Conservation (phyloP, 2,888 invertebrate genomes). For the Epinotia nisella region DNA sequence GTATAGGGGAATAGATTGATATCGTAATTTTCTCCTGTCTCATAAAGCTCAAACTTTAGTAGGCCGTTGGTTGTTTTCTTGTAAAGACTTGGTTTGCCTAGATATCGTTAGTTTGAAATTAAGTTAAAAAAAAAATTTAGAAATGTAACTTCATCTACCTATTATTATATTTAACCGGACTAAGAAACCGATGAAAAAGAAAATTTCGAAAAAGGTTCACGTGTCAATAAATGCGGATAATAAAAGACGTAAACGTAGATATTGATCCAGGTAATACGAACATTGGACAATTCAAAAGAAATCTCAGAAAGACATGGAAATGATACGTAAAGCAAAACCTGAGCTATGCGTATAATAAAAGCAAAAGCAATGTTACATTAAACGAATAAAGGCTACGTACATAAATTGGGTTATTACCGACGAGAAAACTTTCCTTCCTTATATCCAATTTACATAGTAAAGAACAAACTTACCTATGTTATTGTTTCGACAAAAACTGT, state of each 20-base stretch:
- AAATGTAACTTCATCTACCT: too few relatives aligned
- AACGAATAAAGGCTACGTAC: slow-evolving; percentile 15
- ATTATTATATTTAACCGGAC: too few relatives aligned
- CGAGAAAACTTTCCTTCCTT: slow-evolving; percentile 21
- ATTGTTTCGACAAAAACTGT: slow-evolving; percentile 42
- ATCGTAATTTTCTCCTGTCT: slow-evolving; percentile 34
- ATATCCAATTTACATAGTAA: slow-evolving; percentile 42
- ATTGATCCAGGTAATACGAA: background rate
- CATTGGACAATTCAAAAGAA: background rate
- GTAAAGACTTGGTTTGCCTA: background rate
- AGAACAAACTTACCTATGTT: slow-evolving; percentile 41
- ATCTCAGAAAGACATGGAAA: background rate
- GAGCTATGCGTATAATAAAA: slow-evolving; percentile 23
- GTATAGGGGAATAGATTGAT: slow-evolving; percentile 35
- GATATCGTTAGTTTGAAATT: background rate
- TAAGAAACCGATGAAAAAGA: too few relatives aligned
- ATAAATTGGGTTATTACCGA: slow-evolving; percentile 39
- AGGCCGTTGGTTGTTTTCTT: background rate
- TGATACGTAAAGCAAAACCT: slow-evolving; percentile 4
- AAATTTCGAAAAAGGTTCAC: too few relatives aligned
- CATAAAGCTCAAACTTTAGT: slow-evolving; percentile 12
- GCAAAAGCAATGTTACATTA: slow-evolving; percentile 12
- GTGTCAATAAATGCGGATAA: background rate
- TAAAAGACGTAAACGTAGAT: background rate
- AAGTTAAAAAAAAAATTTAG: too few relatives aligned